Percentiles rank a stretch among this genome's conserved stretches.
Evolutionary conservation across 2,888 invertebrate genomes (phyloP).

Genomic region (Azorinus chamasolen): DNA sequence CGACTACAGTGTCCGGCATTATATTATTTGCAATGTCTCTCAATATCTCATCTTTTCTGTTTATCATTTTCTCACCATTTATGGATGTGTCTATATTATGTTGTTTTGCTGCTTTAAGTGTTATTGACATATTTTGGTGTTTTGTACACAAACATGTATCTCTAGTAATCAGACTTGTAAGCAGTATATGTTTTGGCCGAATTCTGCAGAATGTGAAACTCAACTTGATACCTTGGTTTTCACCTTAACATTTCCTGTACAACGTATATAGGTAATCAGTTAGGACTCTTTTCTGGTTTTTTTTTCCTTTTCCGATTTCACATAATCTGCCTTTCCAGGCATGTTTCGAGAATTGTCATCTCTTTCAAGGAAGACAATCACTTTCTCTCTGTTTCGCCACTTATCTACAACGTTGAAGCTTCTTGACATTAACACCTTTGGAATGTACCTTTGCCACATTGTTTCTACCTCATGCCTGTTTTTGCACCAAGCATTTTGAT

Average conservation of each 20-base stretch:
- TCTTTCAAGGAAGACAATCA: slow-evolving; percentile 17
- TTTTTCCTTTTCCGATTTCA: slow-evolving; percentile 2
- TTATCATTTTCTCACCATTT: slow-evolving; percentile 28
- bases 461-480: slow-evolving; percentile 23
- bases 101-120: slow-evolving; percentile 13
- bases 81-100: slow-evolving; percentile 10
- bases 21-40: slow-evolving; percentile 16
- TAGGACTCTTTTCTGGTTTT: slow-evolving; percentile 27
- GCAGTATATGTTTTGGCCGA: slow-evolving; percentile 15
- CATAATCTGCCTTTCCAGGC: slow-evolving; percentile 26
- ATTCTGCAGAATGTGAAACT: slow-evolving; percentile 29
- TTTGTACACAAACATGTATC: slow-evolving; percentile 20
- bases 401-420: slow-evolving; percentile 7
- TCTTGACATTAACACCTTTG: slow-evolving; percentile 6
- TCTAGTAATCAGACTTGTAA: slow-evolving; percentile 28
- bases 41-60: slow-evolving; percentile 1
- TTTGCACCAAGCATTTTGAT: background rate
- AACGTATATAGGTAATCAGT: slow-evolving; percentile 21
- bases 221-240: slow-evolving; percentile 29
- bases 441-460: slow-evolving; percentile 12
- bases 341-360: slow-evolving; percentile 24
- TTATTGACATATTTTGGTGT: slow-evolving; percentile 31
- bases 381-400: slow-evolving; percentile 7
- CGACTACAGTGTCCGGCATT: background rate
- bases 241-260: slow-evolving; percentile 18